phyloP scores from a whole-genome alignment of 2,113 vertebrate species.

The Lophotis ruficrista region DNA sequence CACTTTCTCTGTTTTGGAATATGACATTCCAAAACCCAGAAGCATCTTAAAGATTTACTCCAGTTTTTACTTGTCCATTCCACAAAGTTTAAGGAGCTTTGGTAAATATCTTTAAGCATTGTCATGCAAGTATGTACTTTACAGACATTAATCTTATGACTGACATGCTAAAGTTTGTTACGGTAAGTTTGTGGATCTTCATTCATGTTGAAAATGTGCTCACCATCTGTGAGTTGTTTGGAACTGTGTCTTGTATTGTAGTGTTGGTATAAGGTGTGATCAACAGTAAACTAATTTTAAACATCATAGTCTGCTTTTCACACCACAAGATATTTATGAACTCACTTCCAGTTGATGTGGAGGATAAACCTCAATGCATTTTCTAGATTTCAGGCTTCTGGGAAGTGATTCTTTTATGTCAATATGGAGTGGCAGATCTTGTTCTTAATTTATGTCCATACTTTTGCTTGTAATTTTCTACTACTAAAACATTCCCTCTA shows the following conservation, averaged over 20 bases:
- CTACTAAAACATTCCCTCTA: not conserved
- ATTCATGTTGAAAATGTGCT: not conserved
- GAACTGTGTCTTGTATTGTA: not conserved
- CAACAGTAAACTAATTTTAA: not conserved
- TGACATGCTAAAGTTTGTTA: not conserved
- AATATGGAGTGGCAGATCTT: not conserved
- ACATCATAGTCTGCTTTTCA: not conserved
- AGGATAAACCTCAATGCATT: not conserved
- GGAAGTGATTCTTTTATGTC: not conserved
- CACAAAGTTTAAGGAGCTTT: not conserved
- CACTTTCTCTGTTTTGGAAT: not conserved
- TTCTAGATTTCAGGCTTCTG: not conserved
- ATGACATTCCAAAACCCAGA: not conserved
- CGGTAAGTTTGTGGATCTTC: not conserved
- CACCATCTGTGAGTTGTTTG: not conserved
- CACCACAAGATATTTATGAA: not conserved
- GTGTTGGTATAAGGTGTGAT: not conserved
- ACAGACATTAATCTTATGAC: not conserved
- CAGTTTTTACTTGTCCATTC: not conserved
- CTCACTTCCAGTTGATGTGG: not conserved
- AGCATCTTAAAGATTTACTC: not conserved
- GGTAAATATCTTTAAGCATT: not conserved
- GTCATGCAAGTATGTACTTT: not conserved
- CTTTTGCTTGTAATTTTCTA: not conserved
- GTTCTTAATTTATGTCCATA: not conserved